Evolutionary conservation across 2,888 invertebrate species (phyloP).

Genomic region (Archips xylosteana): DNA sequence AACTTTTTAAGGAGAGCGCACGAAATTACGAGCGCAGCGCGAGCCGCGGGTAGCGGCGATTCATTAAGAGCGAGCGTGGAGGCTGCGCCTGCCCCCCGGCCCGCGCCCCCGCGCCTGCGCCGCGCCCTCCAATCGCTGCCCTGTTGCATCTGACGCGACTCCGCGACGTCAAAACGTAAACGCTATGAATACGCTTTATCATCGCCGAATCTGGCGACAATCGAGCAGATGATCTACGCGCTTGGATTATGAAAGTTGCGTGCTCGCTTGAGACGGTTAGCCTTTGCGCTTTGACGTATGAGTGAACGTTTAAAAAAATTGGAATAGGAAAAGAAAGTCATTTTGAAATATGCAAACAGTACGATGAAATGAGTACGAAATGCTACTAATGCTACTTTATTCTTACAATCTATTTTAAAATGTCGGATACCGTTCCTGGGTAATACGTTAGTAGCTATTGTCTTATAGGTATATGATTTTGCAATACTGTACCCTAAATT

Average conservation of each 20-base stretch:
- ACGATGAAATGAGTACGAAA: no score
- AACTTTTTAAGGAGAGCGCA: conserved; percentile 77
- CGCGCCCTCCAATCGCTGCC: conserved; percentile 72
- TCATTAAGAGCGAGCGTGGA: conserved; percentile 82
- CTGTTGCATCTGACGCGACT: conserved; percentile 82
- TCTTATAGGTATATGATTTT: no score
- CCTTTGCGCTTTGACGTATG: neutral
- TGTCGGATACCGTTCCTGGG: no score
- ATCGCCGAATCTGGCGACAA: conserved; percentile 73
- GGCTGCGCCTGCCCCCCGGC: conserved; percentile 72
- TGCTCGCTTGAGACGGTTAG: conserved; percentile 46
- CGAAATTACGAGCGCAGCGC: conserved; percentile 74
- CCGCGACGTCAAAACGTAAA: conserved; percentile 76
- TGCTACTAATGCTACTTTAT: no score
- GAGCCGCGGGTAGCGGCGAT: conserved; percentile 82
- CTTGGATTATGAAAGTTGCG: conserved; percentile 69
- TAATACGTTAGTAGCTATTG: no score
- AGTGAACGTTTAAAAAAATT: neutral
- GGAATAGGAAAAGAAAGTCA: neutral
- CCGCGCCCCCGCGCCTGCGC: conserved; percentile 66
- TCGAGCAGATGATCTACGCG: conserved; percentile 69
- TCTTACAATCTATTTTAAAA: no score
- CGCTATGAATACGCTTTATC: conserved; percentile 82
- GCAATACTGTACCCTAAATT: no score
- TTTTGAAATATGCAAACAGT: no score